These are phyloP conservation scores for Mamestra configurata DNA, from an alignment of 1,140 invertebrate species.

Conservation along the genomic window DNA sequence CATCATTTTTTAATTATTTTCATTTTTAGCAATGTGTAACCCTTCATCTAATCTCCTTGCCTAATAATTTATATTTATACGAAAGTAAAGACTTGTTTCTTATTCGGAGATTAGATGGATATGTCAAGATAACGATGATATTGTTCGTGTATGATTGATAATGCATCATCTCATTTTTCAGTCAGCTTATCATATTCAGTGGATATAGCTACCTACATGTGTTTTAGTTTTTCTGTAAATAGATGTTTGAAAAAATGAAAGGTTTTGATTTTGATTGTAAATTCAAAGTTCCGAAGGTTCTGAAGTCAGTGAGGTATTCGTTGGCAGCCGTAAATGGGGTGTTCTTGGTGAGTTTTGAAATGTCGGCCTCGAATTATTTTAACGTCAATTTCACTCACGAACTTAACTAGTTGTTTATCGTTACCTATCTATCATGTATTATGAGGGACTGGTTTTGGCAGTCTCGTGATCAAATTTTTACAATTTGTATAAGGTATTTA, in stretches of 20 bases:
- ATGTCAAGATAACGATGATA: conserved; percentile 83
- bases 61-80: conserved; percentile 18
- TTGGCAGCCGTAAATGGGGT: conserved; percentile 74
- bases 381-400: not conserved
- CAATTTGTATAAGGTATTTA: not conserved
- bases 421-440: not conserved
- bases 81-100: conserved; percentile 51
- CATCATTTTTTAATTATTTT: no score
- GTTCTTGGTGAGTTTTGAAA: conserved; percentile 69
- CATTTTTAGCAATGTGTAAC: not conserved
- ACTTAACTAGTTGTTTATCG: conserved; percentile 4
- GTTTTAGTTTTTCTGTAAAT: conserved; percentile 4
- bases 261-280: conserved; percentile 54
- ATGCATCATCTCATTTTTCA: conserved; percentile 68
- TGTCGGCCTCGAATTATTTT: not conserved
- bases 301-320: conserved; percentile 79
- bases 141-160: conserved; percentile 73
- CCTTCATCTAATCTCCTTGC: not conserved
- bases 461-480: not conserved
- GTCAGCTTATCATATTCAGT: conserved; percentile 63
- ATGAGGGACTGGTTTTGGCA: not conserved
- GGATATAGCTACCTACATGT: conserved; percentile 23
- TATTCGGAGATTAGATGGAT: conserved; percentile 69
- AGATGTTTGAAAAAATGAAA: conserved; percentile 47
- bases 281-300: conserved; percentile 72